phyloP scores from a whole-genome alignment of 2,888 invertebrate species.

The Hecatera dysodea region DNA sequence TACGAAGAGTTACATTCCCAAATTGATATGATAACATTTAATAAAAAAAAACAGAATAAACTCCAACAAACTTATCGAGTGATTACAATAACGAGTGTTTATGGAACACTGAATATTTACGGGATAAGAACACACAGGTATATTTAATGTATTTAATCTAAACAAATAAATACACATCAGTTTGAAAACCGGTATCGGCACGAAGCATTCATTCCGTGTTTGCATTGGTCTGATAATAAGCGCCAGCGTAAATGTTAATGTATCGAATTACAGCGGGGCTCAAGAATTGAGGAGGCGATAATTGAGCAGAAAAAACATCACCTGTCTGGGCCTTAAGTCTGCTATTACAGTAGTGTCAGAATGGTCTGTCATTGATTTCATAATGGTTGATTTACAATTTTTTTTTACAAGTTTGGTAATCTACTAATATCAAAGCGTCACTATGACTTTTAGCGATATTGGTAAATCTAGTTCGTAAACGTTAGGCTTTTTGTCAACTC shows the following conservation, averaged over 20 bases:
- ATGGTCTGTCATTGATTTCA: too few relatives aligned
- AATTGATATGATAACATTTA: slow-evolving; percentile 1
- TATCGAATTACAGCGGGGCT: slow-evolving; percentile 30
- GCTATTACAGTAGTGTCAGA: too few relatives aligned
- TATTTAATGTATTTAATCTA: slow-evolving; percentile 41
- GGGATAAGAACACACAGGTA: slow-evolving; percentile 31
- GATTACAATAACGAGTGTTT: slow-evolving; percentile 16
- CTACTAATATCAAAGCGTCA: too few relatives aligned
- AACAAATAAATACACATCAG: slow-evolving; percentile 47
- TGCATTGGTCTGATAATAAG: slow-evolving; percentile 63
- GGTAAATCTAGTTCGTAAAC: too few relatives aligned
- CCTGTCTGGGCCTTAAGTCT: too few relatives aligned
- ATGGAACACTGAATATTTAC: slow-evolving; percentile 16
- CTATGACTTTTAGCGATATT: too few relatives aligned
- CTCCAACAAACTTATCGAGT: slow-evolving; percentile 19
- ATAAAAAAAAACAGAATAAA: slow-evolving; percentile 22
- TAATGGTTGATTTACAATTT: too few relatives aligned
- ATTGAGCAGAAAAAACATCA: too few relatives aligned
- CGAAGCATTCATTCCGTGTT: slow-evolving; percentile 53
- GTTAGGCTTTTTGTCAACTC: too few relatives aligned
- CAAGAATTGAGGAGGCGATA: slow-evolving; percentile 3
- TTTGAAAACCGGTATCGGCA: slow-evolving; percentile 38
- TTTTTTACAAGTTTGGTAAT: too few relatives aligned
- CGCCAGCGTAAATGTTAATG: slow-evolving; percentile 61
- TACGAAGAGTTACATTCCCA: not conserved